Percentiles rank a stretch among this genome's conserved stretches.
Conservation (phyloP, 1,140 invertebrate species). For the Acyrthosiphon pisum region DNA sequence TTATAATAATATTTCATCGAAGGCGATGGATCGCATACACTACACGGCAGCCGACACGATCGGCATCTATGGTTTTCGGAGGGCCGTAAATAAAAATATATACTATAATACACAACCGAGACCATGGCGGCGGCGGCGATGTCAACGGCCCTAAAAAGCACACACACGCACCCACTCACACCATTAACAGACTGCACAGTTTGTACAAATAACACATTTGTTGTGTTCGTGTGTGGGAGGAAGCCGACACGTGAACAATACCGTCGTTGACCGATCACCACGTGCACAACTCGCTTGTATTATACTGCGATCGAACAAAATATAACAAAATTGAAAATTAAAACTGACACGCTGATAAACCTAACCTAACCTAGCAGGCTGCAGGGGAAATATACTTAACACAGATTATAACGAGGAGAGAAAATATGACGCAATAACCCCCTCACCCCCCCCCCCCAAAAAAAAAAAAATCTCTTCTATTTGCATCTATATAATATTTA, state of each 20-base stretch:
- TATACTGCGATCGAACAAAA: background rate
- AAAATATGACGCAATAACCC: too few species aligned
- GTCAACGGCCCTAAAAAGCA: conserved; percentile 16
- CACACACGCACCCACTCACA: background rate
- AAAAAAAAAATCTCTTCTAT: too few species aligned
- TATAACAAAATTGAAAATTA: background rate
- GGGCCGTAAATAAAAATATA: background rate
- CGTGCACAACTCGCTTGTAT: background rate
- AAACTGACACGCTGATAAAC: too few species aligned
- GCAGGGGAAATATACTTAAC: too few species aligned
- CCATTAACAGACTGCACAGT: background rate
- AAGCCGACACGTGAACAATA: conserved; percentile 24
- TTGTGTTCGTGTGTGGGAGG: background rate
- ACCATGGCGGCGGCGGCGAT: background rate
- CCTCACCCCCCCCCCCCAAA: too few species aligned
- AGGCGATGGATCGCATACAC: background rate
- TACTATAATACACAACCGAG: background rate
- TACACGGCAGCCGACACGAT: background rate
- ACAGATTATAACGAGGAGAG: too few species aligned
- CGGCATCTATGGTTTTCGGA: background rate
- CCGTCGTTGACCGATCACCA: conserved; percentile 33
- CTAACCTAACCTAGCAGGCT: too few species aligned
- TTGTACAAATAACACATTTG: background rate
- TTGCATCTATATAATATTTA: background rate
- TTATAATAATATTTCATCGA: background rate